Conservation (phyloP, 2,113 vertebrate genomes). For the Acanthisitta chloris region DNA sequence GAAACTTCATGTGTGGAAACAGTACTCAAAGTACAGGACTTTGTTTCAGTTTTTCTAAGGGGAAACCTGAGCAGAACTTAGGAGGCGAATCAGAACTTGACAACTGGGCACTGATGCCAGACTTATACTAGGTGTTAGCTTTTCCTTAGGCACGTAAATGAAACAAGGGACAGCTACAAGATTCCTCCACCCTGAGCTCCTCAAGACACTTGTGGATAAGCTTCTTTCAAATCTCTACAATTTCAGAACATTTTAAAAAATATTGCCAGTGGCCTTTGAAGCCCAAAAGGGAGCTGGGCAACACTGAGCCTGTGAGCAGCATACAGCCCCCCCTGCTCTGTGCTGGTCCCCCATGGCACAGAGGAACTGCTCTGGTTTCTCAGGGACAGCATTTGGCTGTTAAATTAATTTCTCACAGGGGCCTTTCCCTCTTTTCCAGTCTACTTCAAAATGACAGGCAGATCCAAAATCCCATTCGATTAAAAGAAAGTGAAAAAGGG, state of each 20-base stretch:
- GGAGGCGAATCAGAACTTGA: not conserved
- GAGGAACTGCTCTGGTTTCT: not conserved
- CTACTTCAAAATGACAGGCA: not conserved
- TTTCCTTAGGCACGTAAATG: not conserved
- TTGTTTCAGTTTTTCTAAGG: not conserved
- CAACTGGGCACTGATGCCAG: not conserved
- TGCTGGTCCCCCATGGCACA: not conserved
- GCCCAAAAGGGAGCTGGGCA: not conserved
- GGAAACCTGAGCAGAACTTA: not conserved
- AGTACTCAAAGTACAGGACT: not conserved
- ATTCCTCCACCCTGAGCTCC: not conserved
- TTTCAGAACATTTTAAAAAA: not conserved
- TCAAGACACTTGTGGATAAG: not conserved
- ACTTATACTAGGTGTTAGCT: not conserved
- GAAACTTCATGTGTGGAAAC: not conserved
- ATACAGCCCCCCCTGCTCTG: not conserved
- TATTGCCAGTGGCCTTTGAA: not conserved
- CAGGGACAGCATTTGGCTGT: not conserved
- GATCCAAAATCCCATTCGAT: not conserved
- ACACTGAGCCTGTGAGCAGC: not conserved
- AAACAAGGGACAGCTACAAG: not conserved
- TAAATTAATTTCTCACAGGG: not conserved
- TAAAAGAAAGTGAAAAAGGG: not conserved
- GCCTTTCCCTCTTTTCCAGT: not conserved
- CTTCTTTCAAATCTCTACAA: not conserved